Conservation (phyloP, 1,140 invertebrate genomes). For the Conus betulinus region DNA sequence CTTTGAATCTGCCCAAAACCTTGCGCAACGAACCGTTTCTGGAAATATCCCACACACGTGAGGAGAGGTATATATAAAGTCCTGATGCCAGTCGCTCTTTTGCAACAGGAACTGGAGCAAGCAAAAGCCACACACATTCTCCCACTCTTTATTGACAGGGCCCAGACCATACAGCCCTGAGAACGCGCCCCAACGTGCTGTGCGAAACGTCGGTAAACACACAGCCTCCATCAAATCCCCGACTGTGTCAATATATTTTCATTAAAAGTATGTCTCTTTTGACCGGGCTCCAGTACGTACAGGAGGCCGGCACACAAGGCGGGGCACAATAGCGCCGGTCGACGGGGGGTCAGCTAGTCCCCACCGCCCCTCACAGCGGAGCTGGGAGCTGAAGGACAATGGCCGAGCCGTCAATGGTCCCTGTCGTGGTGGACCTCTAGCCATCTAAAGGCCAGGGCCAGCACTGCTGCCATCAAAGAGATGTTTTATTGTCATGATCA, state of each 20-base stretch:
- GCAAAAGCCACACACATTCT: too few relatives aligned
- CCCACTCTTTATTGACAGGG: too few relatives aligned
- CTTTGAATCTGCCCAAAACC: too few relatives aligned
- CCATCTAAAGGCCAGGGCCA: not conserved
- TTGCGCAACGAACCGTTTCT: too few relatives aligned
- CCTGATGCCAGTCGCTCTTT: too few relatives aligned
- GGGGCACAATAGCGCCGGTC: not conserved
- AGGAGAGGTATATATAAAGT: too few relatives aligned
- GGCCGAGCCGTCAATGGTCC: not conserved
- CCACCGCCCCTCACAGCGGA: too few relatives aligned
- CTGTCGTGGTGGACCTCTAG: not conserved
- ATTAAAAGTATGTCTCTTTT: conserved; percentile 1
- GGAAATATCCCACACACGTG: too few relatives aligned
- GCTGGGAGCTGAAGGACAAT: not conserved
- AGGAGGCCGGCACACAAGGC: not conserved
- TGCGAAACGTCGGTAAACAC: too few relatives aligned
- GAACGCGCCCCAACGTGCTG: too few relatives aligned
- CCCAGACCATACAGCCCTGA: too few relatives aligned
- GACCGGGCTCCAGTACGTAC: not conserved
- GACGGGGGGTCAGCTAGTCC: not conserved
- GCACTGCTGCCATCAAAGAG: not conserved
- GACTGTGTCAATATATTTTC: conserved; percentile 8
- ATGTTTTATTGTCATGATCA: not conserved
- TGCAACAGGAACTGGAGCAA: too few relatives aligned
- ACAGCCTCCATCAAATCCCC: not conserved